Evolutionary conservation across 2,888 invertebrate genomes (phyloP), one percentile per base, ranked within the genome.

Genomic region (Drosophila nr. perissopoda): DNA sequence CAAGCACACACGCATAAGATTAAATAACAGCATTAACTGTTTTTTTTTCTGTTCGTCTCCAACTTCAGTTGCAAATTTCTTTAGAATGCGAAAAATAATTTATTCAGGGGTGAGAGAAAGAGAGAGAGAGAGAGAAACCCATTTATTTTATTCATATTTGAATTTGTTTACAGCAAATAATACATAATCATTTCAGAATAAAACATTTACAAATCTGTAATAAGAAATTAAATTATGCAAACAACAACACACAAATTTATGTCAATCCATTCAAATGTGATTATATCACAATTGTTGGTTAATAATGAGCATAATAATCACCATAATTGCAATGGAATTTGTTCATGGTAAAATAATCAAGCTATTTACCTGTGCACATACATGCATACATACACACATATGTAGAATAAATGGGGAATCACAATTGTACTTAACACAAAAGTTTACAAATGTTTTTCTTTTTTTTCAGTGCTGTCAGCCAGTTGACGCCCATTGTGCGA

Each of bases 401-500:
- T 48, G 48, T 13, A 18, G 38, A 25, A 31, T 21, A 13, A 38
- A 49, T 57, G 67, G 53, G 33, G 42, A 42, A 58, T 27, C 29
- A 74, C 59, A 74, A 61, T 68, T 73, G 51, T 72, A 42, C n/a
- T 25, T 52, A 51, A 40, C 58, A 61, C 36, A 60, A 57, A 61
- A 40, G 48, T 59, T 59, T 21, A 51, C 46, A 62, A 66, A 42
- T 33, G 16, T 62, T 6, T 34, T 25, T 27, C 18, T n/a, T 13
- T 42, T 27, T 76, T 68, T 51, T 40, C 21, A 34, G 25, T 42
- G 54, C 59, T 62, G 63, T 64, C 58, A 49, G 48, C 27, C 40
- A 67, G 63, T 63, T 70, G 68, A 77, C 57, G 67, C 83, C 84
- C 86, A 86, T 70, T 71, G 88, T 83, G 78, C 76, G 81, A 71